Evolutionary conservation across 2,888 invertebrate species (phyloP), one percentile per base, ranked within the genome.

Genomic region (Erebia epiphron): DNA sequence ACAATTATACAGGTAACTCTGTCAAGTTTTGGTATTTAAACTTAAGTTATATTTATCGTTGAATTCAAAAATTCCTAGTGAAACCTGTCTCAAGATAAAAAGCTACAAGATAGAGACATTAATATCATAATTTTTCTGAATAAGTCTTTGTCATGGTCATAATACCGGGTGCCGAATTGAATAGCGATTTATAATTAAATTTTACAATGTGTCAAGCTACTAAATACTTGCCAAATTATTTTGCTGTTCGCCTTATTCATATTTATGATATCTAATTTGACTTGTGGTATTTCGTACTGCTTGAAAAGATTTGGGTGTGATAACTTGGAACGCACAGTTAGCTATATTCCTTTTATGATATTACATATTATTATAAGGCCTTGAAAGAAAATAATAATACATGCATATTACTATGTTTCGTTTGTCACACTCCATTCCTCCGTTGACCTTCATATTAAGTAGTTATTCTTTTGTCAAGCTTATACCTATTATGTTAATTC

Each of bases 181-280:
- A 64, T 74, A 75, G 68, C 69, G 73, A 73, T 75, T 72, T 75
- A 75, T 73, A 63, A 75, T 75, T 77, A 76, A 77, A 73, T 78
- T 75, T 77, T 74, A 76, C 65, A 60, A 75, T 68, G 75, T 76
- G 75, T 72, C 73, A 76, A 75, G 75, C 64, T 70, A 73, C 71
- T 77, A 77, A 78, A 69, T 74, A 74, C 76, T 80, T 77, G 77
- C 76, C 73, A 75, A 78, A 79, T 74, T 73, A 77, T 78, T 77
- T 75, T 76, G 73, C 72, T 77, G 62, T 70, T 46, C 70, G 67
- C 72, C 73, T 71, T 71, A 67, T 70, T 66, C 72, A 70, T 70
- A 75, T 82, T 82, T 79, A 79, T 76, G 75, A 75, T 73, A 72
- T 77, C 75, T 77, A 82, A 82, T 83, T 79, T 80, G 78, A 79